Evolutionary conservation across 2,113 vertebrate genomes (phyloP).

Genomic region (Pelvicachromis taeniatus): DNA sequence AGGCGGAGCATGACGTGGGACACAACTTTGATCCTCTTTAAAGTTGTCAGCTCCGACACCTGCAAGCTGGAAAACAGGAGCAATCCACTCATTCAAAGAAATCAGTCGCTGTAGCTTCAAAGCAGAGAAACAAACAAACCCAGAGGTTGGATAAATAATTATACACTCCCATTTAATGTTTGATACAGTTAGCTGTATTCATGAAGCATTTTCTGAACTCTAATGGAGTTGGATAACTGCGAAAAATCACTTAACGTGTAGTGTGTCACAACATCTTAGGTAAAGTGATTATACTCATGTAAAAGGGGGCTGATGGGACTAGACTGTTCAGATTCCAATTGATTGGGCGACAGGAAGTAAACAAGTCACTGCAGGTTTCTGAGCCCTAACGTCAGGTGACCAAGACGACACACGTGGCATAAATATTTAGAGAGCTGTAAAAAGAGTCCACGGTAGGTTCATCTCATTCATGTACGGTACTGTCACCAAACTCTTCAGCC

Average conservation of each 20-base stretch:
- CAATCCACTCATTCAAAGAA: conserved; percentile 27
- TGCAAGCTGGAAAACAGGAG: conserved; percentile 24
- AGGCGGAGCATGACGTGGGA: conserved; percentile 28
- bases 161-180: conserved; percentile 61
- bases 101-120: conserved; percentile 17
- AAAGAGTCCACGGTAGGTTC: conserved; percentile 63
- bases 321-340: conserved; percentile 47
- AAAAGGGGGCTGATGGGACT: conserved; percentile 39
- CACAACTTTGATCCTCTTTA: conserved; percentile 2
- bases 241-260: conserved; percentile 34
- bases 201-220: conserved; percentile 33
- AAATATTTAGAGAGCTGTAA: conserved; percentile 65
- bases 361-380: conserved; percentile 61
- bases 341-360: conserved; percentile 60
- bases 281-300: conserved; percentile 34
- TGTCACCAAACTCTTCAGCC: conserved; percentile 65
- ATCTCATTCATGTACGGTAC: conserved; percentile 56
- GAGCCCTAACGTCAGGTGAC: conserved; percentile 60
- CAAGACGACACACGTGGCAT: conserved; percentile 65
- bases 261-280: conserved; percentile 46
- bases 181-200: conserved; percentile 39
- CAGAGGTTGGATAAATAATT: conserved; percentile 42
- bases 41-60: neutral
- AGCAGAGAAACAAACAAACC: conserved; percentile 48
- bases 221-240: conserved; percentile 26